Conservation (phyloP, 2,113 vertebrate species). For the Nothoprocta perdicaria region DNA sequence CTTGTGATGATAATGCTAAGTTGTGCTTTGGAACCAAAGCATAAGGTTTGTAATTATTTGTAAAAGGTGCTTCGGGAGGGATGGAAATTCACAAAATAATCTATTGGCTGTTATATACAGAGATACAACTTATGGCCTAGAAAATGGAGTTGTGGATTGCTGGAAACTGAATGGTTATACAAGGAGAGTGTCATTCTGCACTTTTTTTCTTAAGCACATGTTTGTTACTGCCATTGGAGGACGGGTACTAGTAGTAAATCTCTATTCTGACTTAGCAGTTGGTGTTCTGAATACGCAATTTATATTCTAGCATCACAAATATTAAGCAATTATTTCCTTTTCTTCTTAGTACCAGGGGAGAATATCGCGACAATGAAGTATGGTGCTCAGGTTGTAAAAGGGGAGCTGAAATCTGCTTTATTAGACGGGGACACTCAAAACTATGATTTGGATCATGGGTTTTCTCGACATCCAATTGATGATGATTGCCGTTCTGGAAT, state of each 20-base stretch:
- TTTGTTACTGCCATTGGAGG: not conserved
- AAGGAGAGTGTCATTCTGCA: not conserved
- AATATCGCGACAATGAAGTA: slow-evolving; percentile 99
- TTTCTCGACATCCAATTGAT: slow-evolving; percentile 95
- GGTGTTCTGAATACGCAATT: not conserved
- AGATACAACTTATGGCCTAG: not conserved
- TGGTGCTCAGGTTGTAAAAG: slow-evolving; percentile 95
- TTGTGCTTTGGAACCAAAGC: not conserved
- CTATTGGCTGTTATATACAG: not conserved
- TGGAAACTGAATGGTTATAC: not conserved
- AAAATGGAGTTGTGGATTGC: not conserved
- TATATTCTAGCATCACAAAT: not conserved
- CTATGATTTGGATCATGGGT: slow-evolving; percentile 98
- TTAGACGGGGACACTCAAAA: slow-evolving; percentile 98
- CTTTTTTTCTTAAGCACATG: accelerated
- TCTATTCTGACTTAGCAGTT: not conserved
- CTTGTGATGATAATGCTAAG: not conserved
- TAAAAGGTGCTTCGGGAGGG: not conserved
- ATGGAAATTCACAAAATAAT: not conserved
- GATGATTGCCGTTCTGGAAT: slow-evolving; percentile 94
- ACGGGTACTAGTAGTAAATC: not conserved
- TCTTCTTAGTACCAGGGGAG: slow-evolving; percentile 90
- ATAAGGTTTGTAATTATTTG: not conserved
- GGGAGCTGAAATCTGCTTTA: slow-evolving; percentile 95
- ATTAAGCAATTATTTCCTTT: not conserved